Percentiles rank a stretch among this genome's conserved stretches.
phyloP scores from a whole-genome alignment of 1,140 invertebrate species.

The Brachionus rubens region DNA sequence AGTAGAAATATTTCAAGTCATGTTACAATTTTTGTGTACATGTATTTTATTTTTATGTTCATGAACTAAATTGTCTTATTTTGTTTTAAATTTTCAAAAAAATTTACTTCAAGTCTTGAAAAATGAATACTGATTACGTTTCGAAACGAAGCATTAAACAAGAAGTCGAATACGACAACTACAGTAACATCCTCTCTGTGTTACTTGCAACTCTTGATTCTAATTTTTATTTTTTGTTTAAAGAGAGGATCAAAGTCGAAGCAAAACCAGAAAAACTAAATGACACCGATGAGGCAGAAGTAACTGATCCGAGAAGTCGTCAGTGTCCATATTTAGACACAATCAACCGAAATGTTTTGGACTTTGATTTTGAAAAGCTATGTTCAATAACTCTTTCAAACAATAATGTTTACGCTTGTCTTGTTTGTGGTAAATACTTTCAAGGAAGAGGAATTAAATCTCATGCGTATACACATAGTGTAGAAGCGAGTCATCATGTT shows the following conservation, averaged over 20 bases:
- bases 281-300: not conserved
- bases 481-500: conserved; percentile 93
- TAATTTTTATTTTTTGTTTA: not conserved
- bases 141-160: conserved; percentile 3
- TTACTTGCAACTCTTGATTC: not conserved
- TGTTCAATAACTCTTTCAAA: conserved; percentile 95
- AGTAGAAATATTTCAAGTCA: conserved; percentile 35
- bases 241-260: conserved; percentile 29
- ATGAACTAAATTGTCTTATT: not conserved
- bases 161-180: conserved; percentile 8
- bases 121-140: conserved; percentile 21
- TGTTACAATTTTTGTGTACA: conserved; percentile 13
- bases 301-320: conserved; percentile 49
- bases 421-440: conserved; percentile 99
- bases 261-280: not conserved
- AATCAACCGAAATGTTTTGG: conserved; percentile 87
- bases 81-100: not conserved
- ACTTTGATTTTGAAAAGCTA: conserved; percentile 99
- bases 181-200: not conserved
- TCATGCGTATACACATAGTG: conserved; percentile 97
- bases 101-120: not conserved
- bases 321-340: conserved; percentile 91
- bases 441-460: conserved; percentile 93
- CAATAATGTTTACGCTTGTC: conserved; percentile 99
- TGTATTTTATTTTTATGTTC: not conserved